Evolutionary conservation across 2,797 vertebrate genomes (phyloP).

Genomic region (Glyptemys insculpta): DNA sequence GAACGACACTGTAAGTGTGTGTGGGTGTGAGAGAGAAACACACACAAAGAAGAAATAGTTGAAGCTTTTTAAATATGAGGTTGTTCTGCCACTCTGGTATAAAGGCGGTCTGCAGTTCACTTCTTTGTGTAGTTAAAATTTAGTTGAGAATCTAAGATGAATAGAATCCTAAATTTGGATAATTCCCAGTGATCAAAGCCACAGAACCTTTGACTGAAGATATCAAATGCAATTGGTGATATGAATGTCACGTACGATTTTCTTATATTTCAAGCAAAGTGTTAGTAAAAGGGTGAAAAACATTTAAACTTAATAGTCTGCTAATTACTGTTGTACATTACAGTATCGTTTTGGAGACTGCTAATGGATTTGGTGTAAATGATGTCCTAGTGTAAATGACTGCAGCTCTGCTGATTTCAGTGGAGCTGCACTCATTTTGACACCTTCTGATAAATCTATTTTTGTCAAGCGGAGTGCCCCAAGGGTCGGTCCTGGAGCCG

Average conservation of each 20-base stretch:
- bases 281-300: not conserved
- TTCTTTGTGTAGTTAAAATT: not conserved
- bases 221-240: not conserved
- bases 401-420: not conserved
- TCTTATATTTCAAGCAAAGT: not conserved
- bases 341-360: not conserved
- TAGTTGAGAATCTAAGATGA: not conserved
- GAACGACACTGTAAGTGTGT: not conserved
- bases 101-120: not conserved
- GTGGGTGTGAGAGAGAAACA: not conserved
- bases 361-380: not conserved
- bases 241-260: not conserved
- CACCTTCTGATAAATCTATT: too few species aligned
- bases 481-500: too few species aligned
- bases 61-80: not conserved
- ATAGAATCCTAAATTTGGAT: not conserved
- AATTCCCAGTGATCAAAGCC: not conserved
- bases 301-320: not conserved
- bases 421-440: not conserved
- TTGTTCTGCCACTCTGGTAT: not conserved
- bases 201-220: not conserved
- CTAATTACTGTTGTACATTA: not conserved
- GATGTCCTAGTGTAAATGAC: not conserved
- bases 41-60: not conserved
- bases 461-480: too few species aligned